Evolutionary conservation across 1,140 invertebrate species (phyloP), one percentile per base, ranked within the genome.

Genomic region (Lepidurus apus): DNA sequence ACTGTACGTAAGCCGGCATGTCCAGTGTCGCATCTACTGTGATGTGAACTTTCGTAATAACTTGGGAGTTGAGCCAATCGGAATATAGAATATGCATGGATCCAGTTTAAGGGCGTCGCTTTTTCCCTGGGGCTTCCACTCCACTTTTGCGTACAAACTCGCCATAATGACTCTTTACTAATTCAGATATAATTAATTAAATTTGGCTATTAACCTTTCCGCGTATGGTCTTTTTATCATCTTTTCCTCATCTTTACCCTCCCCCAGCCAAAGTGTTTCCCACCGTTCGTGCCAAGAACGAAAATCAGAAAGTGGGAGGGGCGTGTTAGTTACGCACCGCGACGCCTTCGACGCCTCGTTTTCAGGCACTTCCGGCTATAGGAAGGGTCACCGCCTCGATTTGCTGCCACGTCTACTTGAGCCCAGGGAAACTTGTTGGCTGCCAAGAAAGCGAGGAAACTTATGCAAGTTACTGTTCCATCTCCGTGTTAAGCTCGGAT

Each of bases 321-420:
- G 9, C 0, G 53, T 65, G 21, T 65, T 21, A 65, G 53, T 65
- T 65, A 65, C 13, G 53, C 53, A 65, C 53, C 53, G 7, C 53
- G 53, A 65, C 53, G 53, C 53, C n/a, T 9, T 65, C 13, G 53
- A 65, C 53, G 53, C 53, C 53, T 65, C 13, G 53, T 65, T 65
- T 65, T 65, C 53, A 65, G 53, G 21, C 53, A 65, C 53, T 65
- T 65, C 53, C 53, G 53, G 53, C 21, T 65, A 65, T n/a, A 65
- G 2, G 34, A 34, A 34, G 34, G 34, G 34, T 34, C 34, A 34
- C 34, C 2, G 34, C 34, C 34, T 34, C 34, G 34, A 34, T 34
- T 34, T 34, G 3, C 34, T 34, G 34, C 34, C 34, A 34, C 34
- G 34, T 34, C 34, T 34, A 34, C 34, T 34, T 34, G 34, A 34